Evolutionary conservation across 2,888 invertebrate species (phyloP).

Genomic region (Metallyticus violacea): DNA sequence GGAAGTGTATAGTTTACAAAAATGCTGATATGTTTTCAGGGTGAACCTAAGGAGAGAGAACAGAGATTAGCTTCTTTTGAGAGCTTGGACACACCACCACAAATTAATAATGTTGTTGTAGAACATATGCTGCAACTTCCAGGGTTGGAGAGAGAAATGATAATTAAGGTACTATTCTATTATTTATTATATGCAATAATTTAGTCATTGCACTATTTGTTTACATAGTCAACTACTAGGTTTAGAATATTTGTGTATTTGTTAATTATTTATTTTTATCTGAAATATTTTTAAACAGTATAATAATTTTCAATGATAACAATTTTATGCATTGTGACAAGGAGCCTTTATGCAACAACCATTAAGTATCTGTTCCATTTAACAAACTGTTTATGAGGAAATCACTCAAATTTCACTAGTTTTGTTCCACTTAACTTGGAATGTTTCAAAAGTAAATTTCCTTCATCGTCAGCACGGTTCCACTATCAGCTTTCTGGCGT

Average conservation of each 20-base stretch:
- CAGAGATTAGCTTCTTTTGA: background rate
- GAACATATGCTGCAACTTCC: conserved; percentile 81
- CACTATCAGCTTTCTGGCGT: no score
- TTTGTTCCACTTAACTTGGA: no score
- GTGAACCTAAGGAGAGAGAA: background rate
- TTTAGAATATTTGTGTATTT: background rate
- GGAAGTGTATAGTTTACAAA: no score
- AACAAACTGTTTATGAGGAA: no score
- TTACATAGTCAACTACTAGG: no score
- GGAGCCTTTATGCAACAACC: no score
- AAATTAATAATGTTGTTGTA: conserved; percentile 68
- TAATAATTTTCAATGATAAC: background rate
- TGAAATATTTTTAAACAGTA: background rate
- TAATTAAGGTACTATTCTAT: conserved; percentile 54
- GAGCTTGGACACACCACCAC: conserved; percentile 41
- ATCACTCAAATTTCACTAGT: no score
- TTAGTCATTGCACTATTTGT: no score
- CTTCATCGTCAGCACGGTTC: no score
- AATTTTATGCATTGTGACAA: no score
- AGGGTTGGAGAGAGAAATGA: conserved; percentile 68
- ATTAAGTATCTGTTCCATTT: no score
- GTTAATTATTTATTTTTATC: background rate
- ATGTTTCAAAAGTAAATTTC: no score
- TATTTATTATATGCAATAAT: background rate
- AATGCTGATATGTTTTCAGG: background rate